Conservation (phyloP, 2,797 vertebrate species). For the Chaunax sp. region DNA sequence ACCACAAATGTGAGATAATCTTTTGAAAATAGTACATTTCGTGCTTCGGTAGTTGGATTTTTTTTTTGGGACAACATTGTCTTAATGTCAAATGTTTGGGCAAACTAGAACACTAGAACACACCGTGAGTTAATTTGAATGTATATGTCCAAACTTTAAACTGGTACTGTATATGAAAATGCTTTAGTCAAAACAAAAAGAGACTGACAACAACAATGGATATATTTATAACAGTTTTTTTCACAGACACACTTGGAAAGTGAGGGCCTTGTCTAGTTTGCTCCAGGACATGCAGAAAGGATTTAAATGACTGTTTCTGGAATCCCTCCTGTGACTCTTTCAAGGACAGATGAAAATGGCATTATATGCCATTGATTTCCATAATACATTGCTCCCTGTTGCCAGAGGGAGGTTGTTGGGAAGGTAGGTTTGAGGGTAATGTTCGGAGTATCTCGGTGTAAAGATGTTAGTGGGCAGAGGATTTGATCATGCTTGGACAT, state of each 20-base stretch:
- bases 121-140: too few relatives aligned
- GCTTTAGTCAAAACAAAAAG: background rate
- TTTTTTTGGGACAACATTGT: too few relatives aligned
- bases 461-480: conserved; percentile 60
- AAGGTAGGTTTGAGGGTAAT: conserved; percentile 43
- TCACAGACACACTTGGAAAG: background rate
- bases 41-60: too few relatives aligned
- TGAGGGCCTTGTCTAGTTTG: conserved; percentile 31
- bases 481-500: conserved; percentile 50
- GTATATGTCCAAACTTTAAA: too few relatives aligned
- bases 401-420: conserved; percentile 13
- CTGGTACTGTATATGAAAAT: too few relatives aligned
- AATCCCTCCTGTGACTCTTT: conserved; percentile 50
- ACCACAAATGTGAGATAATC: too few relatives aligned
- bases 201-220: too few relatives aligned
- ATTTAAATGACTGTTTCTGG: conserved; percentile 46
- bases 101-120: too few relatives aligned
- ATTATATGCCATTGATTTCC: conserved; percentile 20
- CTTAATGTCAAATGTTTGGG: too few relatives aligned
- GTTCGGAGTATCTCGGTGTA: conserved; percentile 56
- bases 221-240: conserved; percentile 1
- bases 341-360: conserved; percentile 32
- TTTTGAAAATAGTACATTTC: too few relatives aligned
- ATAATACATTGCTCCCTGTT: conserved; percentile 34
- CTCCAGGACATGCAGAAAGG: conserved; percentile 17